A percentile compares a stretch with the other conserved stretches of the same genome.
These are phyloP conservation scores for Cotesia vestalis DNA, from an alignment of 1,140 invertebrate species.

Conservation along the genomic window DNA sequence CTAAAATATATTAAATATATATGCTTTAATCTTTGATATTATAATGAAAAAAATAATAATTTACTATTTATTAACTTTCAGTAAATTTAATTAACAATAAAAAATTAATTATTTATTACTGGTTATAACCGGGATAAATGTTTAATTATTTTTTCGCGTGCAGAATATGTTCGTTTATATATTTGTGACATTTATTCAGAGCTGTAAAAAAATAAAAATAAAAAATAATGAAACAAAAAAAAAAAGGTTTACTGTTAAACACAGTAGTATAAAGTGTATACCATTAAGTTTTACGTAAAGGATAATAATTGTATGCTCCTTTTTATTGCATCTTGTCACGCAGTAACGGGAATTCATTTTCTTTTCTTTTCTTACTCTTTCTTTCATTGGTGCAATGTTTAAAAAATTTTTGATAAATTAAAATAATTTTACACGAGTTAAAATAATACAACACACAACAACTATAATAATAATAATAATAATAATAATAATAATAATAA, in stretches of 20 bases:
- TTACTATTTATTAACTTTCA: too few species aligned
- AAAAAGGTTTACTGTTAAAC: conserved; percentile 42
- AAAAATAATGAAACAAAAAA: neutral
- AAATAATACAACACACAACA: neutral
- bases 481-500: conserved; percentile 21
- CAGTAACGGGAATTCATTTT: conserved; percentile 18
- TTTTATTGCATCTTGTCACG: conserved; percentile 51
- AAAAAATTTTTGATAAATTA: neutral
- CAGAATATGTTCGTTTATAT: neutral
- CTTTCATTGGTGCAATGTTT: conserved; percentile 5
- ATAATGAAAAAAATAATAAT: too few species aligned
- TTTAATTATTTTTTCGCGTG: conserved; percentile 25
- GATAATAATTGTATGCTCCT: conserved; percentile 29
- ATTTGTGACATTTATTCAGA: conserved; percentile 17
- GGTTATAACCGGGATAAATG: neutral
- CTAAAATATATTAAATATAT: too few species aligned
- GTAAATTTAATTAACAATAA: too few species aligned
- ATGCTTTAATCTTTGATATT: too few species aligned
- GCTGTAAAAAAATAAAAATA: neutral
- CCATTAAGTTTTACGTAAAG: conserved; percentile 37
- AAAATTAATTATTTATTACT: neutral
- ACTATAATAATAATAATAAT: conserved; percentile 35
- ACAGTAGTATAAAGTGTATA: neutral
- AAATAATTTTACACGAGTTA: too few species aligned
- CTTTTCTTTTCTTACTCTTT: too few species aligned